These are phyloP conservation scores for Anaspis maculata DNA, from an alignment of 2,888 invertebrate genomes.

Conservation along the genomic window DNA sequence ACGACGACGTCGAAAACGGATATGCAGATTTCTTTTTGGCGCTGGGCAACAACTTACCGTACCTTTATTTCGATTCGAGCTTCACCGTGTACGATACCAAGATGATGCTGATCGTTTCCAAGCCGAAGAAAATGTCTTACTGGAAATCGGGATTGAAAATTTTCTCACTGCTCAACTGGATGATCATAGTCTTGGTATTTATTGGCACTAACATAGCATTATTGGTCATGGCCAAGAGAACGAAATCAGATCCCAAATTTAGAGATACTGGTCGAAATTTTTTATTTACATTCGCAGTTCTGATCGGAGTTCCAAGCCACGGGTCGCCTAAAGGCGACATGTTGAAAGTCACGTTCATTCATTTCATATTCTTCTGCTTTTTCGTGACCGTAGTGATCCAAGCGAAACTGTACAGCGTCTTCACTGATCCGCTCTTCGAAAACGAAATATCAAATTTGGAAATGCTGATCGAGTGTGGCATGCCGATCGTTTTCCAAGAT, in stretches of 20 bases:
- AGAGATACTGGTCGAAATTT: too few relatives aligned
- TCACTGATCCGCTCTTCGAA: slow-evolving; percentile 11
- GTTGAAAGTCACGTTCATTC: slow-evolving; percentile 1
- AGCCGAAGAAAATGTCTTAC: slow-evolving; percentile 7
- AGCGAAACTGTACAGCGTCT: slow-evolving; percentile 8
- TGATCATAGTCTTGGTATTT: slow-evolving; percentile 2
- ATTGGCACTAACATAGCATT: slow-evolving; percentile 2
- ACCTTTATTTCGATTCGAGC: too few relatives aligned
- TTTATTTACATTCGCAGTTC: slow-evolving; percentile 3
- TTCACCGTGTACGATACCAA: slow-evolving; percentile 8
- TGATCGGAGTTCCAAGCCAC: slow-evolving; percentile 2
- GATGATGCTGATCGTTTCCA: slow-evolving; percentile 10
- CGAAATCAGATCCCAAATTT: slow-evolving; percentile 1
- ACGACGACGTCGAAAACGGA: slow-evolving; percentile 8
- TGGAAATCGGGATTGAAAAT: slow-evolving; percentile 9
- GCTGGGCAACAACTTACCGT: slow-evolving; percentile 9
- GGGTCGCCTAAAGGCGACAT: too few relatives aligned
- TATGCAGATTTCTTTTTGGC: slow-evolving; percentile 13
- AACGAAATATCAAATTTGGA: slow-evolving; percentile 9
- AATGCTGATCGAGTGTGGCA: slow-evolving; percentile 8
- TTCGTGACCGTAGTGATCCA: slow-evolving; percentile 6
- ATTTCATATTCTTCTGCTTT: slow-evolving; percentile 3
- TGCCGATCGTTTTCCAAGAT: slow-evolving; percentile 9
- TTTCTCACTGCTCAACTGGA: slow-evolving; percentile 4
- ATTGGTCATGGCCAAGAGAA: slow-evolving; percentile 1